phyloP scores from a whole-genome alignment of 2,888 invertebrate genomes.

The Parnassius apollo region DNA sequence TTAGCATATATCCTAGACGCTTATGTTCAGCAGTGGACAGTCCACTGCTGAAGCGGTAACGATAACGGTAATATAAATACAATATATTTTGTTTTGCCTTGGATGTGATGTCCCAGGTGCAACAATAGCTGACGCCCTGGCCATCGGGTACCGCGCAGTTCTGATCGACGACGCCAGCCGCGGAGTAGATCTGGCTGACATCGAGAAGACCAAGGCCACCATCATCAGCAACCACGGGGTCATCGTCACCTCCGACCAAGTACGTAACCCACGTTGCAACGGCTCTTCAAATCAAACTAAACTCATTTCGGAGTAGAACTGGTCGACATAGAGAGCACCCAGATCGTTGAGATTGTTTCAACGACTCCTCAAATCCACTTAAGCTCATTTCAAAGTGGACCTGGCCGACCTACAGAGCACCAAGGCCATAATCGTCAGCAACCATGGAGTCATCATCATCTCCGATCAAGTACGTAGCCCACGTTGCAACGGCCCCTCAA shows the following conservation, averaged over 20 bases:
- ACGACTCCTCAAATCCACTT: too few species aligned
- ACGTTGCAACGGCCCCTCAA: not conserved
- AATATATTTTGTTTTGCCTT: too few species aligned
- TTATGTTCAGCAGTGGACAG: too few species aligned
- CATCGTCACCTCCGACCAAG: conserved; percentile 88
- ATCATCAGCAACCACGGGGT: conserved; percentile 89
- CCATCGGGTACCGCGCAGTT: conserved; percentile 93
- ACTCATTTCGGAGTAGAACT: conserved; percentile 83
- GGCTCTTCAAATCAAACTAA: too few species aligned
- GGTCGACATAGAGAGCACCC: conserved; percentile 43
- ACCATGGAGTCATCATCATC: not conserved
- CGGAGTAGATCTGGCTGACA: conserved; percentile 92
- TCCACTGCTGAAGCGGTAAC: too few species aligned
- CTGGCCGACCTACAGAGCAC: conserved; percentile 50
- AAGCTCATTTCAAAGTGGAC: conserved; percentile 84
- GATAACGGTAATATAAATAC: too few species aligned
- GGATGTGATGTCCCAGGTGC: conserved; percentile 80
- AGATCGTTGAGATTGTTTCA: too few species aligned
- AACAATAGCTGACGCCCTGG: conserved; percentile 93
- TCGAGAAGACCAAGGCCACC: conserved; percentile 89
- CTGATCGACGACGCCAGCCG: conserved; percentile 95
- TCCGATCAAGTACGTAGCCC: conserved; percentile 83
- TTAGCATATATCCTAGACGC: too few species aligned
- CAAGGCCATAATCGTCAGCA: not conserved
- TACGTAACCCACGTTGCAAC: conserved; percentile 40